Percentiles rank a stretch among this genome's conserved stretches.
Evolutionary conservation across 2,113 vertebrate genomes (phyloP).

Genomic region (Pollimyrus isidori): DNA sequence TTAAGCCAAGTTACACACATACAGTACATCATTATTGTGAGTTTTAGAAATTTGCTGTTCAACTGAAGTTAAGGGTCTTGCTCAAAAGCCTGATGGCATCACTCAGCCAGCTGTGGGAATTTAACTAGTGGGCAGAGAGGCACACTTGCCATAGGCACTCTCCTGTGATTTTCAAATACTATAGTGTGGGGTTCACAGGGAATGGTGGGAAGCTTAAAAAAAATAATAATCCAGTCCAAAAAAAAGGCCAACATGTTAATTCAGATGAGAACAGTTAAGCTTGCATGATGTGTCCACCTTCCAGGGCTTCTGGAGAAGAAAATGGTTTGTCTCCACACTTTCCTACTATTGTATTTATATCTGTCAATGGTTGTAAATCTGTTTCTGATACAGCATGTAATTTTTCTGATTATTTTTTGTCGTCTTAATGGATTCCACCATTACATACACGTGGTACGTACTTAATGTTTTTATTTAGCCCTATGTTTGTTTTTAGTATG

Average conservation of each 20-base stretch:
- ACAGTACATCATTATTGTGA: not conserved
- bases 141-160: no score
- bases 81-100: not conserved
- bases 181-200: not conserved
- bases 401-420: not conserved
- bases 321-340: not conserved
- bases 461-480: not conserved
- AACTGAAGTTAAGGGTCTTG: not conserved
- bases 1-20: not conserved
- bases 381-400: not conserved
- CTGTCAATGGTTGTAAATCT: not conserved
- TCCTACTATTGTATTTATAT: not conserved
- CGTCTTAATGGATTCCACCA: not conserved
- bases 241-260: not conserved
- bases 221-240: not conserved
- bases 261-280: not conserved
- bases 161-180: not conserved
- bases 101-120: not conserved
- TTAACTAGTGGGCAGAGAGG: no score
- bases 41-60: not conserved
- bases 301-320: not conserved
- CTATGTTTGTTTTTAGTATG: not conserved
- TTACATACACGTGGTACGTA: not conserved
- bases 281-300: not conserved
- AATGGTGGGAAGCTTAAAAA: not conserved